Evolutionary conservation across 2,113 vertebrate genomes (phyloP).

Genomic region (Limanda limanda): DNA sequence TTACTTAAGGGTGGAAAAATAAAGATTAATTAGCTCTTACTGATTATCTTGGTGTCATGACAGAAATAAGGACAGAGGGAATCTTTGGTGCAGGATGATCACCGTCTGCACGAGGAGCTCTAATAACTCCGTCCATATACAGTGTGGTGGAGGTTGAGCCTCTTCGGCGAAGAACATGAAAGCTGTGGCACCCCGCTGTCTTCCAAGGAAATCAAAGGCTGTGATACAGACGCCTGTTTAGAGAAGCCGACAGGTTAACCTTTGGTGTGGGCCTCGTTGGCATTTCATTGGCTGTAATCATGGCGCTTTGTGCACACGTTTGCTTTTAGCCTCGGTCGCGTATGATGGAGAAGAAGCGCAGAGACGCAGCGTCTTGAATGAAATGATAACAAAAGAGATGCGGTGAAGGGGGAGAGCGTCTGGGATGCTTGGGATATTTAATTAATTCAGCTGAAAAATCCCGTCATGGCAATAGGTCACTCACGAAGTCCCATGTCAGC

Average conservation of each 20-base stretch:
- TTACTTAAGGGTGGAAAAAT: not conserved
- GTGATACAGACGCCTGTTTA: slow-evolving; percentile 67
- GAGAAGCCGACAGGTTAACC: slow-evolving; percentile 78
- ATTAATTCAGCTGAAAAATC: not conserved
- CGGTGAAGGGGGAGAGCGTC: too few species aligned
- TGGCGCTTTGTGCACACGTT: slow-evolving; percentile 33
- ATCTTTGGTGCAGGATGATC: not conserved
- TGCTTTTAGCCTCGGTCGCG: slow-evolving; percentile 62
- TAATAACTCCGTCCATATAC: slow-evolving; percentile 24
- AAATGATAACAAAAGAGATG: slow-evolving; percentile 4
- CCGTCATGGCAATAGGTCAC: slow-evolving; percentile 12
- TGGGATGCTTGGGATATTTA: not conserved
- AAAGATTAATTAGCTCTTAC: slow-evolving; percentile 36
- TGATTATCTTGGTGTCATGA: slow-evolving; percentile 16
- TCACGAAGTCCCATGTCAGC: slow-evolving; percentile 7
- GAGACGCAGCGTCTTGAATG: slow-evolving; percentile 41
- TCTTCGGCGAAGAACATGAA: slow-evolving; percentile 62
- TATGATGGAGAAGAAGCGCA: slow-evolving; percentile 33
- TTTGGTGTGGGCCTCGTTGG: slow-evolving; percentile 75
- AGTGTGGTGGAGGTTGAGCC: slow-evolving; percentile 31
- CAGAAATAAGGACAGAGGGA: slow-evolving; percentile 2
- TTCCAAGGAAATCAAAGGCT: slow-evolving; percentile 70
- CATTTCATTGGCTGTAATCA: slow-evolving; percentile 65
- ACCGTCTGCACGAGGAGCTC: slow-evolving; percentile 1
- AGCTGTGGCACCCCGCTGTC: slow-evolving; percentile 60